Conservation (phyloP, 2,113 vertebrate genomes). For the Hippotragus niger region DNA sequence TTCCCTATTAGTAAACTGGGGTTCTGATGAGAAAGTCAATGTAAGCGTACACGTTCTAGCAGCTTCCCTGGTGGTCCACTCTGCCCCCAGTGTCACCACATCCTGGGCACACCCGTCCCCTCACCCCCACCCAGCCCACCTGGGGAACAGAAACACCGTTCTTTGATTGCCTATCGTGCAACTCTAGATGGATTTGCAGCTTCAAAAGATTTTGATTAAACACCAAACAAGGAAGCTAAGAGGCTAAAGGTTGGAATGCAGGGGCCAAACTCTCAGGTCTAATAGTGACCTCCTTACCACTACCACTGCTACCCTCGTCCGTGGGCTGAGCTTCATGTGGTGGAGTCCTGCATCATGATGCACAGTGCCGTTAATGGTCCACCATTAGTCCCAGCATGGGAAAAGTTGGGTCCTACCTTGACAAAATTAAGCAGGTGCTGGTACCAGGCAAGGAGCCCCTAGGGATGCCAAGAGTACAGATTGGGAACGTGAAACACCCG, state of each 20-base stretch:
- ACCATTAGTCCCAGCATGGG: background rate
- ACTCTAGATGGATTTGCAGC: background rate
- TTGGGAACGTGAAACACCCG: background rate
- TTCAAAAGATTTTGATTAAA: background rate
- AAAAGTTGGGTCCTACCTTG: background rate
- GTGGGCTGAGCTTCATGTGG: background rate
- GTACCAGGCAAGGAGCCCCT: background rate
- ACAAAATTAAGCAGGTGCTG: background rate
- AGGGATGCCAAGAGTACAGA: background rate
- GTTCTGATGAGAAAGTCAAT: background rate
- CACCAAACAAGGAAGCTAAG: background rate
- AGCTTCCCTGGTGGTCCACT: background rate
- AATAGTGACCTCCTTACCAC: background rate
- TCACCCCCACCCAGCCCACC: background rate
- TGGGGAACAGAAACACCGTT: background rate
- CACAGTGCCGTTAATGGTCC: background rate
- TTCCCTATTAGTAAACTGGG: background rate
- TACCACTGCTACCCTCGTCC: background rate
- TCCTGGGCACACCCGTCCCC: background rate
- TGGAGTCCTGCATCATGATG: background rate
- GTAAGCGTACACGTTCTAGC: background rate
- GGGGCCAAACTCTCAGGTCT: background rate
- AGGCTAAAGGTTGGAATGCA: background rate
- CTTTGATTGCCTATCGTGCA: background rate
- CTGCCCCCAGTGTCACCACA: background rate